Base-by-base conservation (phyloP, 2,797 vertebrate species). In the Geotrypetes seraphini region DNA sequence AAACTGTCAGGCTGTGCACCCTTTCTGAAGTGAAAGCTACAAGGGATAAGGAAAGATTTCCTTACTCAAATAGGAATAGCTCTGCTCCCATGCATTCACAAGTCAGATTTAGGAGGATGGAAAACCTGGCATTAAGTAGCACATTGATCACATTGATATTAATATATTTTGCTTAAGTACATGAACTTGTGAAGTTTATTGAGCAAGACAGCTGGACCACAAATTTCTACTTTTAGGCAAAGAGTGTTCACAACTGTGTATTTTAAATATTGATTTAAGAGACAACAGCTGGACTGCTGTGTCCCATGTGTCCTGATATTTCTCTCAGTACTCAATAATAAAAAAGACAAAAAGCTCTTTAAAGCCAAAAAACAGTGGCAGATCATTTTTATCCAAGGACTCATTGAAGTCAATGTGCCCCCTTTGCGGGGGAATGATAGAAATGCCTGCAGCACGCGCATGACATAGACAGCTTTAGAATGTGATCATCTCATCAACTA, bases 211-310 rank as follows among this genome's bases (percentile, higher is more conserved):
- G 53, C 39, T 43, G 55, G 25, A 13, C 10, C 20, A 38, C 7
- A 26, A 40, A 46, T 25, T 36, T 8, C n/a, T 28, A 6, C 16
- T 56, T 75, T 52, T 16, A 40, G 15, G 29, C 24, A 16, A 50
- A 53, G 30, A 50, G 57, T 45, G 47, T 35, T 28, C 18, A 22
- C 23, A 16, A 12, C 19, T 28, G 10, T 34, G 12, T 7, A 28
- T 62, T 74, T 66, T 45, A 64, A 63, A 57, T 70, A 67, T 46
- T 71, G 64, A 65, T 71, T 62, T 65, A 50, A 64, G 17, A 7
- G 19, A 36, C 22, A 50, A 35, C 21, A 69, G 26, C 34, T 47
- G 47, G 31, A 50, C 35, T 44, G 29, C 25, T 59, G 47, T 49
- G n/a, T 57, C 40, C 17, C 31, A 14, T 15, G 27, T 49, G 41